phyloP scores from a whole-genome alignment of 2,113 vertebrate species.

The Epinephelus fuscoguttatus region DNA sequence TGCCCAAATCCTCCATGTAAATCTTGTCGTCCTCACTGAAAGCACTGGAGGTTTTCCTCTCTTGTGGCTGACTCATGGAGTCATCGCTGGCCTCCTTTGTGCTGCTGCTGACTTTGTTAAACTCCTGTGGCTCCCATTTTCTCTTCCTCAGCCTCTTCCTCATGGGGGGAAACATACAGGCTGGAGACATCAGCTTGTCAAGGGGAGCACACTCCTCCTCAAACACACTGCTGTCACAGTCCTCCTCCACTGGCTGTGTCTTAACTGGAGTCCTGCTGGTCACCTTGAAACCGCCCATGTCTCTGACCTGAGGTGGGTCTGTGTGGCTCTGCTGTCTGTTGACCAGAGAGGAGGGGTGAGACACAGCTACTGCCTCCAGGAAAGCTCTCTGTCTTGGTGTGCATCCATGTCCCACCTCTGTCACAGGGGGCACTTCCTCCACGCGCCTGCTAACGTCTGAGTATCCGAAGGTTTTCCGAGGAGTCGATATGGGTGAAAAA shows the following conservation, averaged over 20 bases:
- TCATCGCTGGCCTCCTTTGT: not conserved
- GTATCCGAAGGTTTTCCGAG: conserved; percentile 17
- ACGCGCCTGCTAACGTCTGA: not conserved
- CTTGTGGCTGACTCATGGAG: not conserved
- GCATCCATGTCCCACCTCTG: not conserved
- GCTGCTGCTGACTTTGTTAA: not conserved
- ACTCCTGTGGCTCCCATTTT: conserved; percentile 16
- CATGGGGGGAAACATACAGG: conserved; percentile 71
- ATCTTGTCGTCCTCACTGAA: conserved; percentile 1
- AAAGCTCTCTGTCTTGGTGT: conserved; percentile 7
- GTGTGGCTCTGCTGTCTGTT: not conserved
- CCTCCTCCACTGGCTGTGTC: not conserved
- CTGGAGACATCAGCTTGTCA: conserved; percentile 42
- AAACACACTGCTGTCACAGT: not conserved
- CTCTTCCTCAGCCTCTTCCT: conserved; percentile 67
- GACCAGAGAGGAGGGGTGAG: too few species aligned
- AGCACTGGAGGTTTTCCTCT: not conserved
- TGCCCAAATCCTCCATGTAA: not conserved
- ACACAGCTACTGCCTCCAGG: conserved; percentile 44
- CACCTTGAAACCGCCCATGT: not conserved
- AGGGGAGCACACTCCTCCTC: conserved; percentile 33
- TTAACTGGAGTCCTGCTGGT: conserved; percentile 32
- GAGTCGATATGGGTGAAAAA: conserved; percentile 77
- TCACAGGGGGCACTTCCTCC: not conserved
- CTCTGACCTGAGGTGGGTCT: not conserved